Evolutionary conservation across 2,888 invertebrate genomes (phyloP), one percentile per base, ranked within the genome.

Genomic region (Nemurella pictetii): DNA sequence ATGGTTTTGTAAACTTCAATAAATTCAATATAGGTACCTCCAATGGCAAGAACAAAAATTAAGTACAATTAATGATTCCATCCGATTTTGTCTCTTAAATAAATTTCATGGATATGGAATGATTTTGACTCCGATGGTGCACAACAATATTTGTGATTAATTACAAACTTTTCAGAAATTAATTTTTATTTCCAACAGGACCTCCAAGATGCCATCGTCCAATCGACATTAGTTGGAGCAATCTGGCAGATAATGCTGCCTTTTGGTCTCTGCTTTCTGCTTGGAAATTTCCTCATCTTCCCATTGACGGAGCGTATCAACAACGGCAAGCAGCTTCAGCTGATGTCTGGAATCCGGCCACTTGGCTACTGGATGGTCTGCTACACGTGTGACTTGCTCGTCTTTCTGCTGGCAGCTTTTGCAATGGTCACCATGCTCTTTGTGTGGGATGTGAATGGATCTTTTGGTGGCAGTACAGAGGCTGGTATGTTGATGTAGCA

Each of bases 261-360:
- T 5, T 87, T 90, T 88, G 90, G 89, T 81, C 87, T 91, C 20
- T 88, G 92, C 9, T 88, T 92, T 29, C 89, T 93, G n/a, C 88
- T 90, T 26, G 90, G 92, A 0, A 91, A 93, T 87, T 93, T 93
- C 86, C 90, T 93, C 0, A 89, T 93, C 0, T 92, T 95, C 85
- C 94, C 95, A 2, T 92, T 94, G 87, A 90, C 90, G 84, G 96
- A 96, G 89, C 91, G 93, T 12, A 88, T 89, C 5, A 91, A 92
- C 0, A 93, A 93, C 83, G 91, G 95, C 55, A 94, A 95, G 30
- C 94, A 94, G 87, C 89, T 95, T 72, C 95, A 95, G 90, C 89
- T 93, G 29, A 93, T 95, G 93, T 91, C 93, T 0, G 94, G 95
- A 2, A 92, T 94, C 30, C 90, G 93, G 0, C 90, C 93, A 0